These are phyloP conservation scores for Schizopygopsis pylzovi DNA, from an alignment of 2,797 vertebrate genomes.

Conservation along the genomic window DNA sequence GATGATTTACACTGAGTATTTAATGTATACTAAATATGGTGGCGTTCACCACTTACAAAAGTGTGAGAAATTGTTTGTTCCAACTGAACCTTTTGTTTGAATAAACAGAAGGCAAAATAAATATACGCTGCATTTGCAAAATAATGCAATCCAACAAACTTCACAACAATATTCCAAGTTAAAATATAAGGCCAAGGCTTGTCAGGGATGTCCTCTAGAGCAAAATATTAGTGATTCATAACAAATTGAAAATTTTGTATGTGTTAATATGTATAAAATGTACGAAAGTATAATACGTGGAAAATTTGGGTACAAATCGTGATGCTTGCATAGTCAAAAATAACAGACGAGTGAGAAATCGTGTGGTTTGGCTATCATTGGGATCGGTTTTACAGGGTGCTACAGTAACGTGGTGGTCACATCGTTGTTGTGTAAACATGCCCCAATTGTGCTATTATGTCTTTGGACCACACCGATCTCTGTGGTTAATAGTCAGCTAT, in stretches of 20 bases:
- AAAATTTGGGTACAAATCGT: slow-evolving; percentile 56
- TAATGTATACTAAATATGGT: slow-evolving; percentile 14
- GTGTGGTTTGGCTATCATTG: slow-evolving; percentile 31
- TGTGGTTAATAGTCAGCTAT: slow-evolving; percentile 75
- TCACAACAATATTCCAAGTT: slow-evolving; percentile 40
- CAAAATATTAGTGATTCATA: slow-evolving; percentile 56
- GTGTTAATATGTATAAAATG: slow-evolving; percentile 58
- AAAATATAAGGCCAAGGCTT: slow-evolving; percentile 59
- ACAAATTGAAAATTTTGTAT: slow-evolving; percentile 35
- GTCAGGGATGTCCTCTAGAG: slow-evolving; percentile 65
- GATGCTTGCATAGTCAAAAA: slow-evolving; percentile 83
- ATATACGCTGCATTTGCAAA: slow-evolving; percentile 42
- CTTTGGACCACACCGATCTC: slow-evolving; percentile 60
- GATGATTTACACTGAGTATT: background rate
- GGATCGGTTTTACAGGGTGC: slow-evolving; percentile 26
- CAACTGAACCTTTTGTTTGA: slow-evolving; percentile 2
- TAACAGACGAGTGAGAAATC: slow-evolving; percentile 66
- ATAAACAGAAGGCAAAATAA: slow-evolving; percentile 46
- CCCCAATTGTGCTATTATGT: slow-evolving; percentile 54
- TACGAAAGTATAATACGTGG: slow-evolving; percentile 63
- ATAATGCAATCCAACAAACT: slow-evolving; percentile 27
- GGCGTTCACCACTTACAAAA: slow-evolving; percentile 2
- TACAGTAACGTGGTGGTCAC: slow-evolving; percentile 36
- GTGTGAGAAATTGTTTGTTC: background rate
- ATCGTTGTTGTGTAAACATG: slow-evolving; percentile 47